Conservation (phyloP, 2,888 invertebrate genomes). For the Atethmia centrago region DNA sequence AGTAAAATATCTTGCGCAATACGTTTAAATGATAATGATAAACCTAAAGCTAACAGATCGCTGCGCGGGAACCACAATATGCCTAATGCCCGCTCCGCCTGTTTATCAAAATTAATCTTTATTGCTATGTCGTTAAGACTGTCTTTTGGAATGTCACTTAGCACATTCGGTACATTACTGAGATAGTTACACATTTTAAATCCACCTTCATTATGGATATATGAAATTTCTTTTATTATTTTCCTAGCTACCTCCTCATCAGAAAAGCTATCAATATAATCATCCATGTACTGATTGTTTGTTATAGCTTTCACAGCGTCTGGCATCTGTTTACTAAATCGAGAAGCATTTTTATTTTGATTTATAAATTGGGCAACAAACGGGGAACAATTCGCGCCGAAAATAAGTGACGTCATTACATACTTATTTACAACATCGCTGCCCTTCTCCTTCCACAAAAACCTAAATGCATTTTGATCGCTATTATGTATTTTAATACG, state of each 20-base stretch:
- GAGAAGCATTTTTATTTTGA: constrained; percentile 1
- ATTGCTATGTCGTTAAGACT: not conserved
- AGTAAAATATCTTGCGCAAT: not conserved
- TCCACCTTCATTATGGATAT: not conserved
- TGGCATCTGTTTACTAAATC: no score
- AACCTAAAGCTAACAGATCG: not conserved
- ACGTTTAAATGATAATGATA: not conserved
- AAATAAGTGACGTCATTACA: no score
- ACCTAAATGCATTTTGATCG: constrained; percentile 7
- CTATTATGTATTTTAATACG: constrained; percentile 1
- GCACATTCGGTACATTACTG: not conserved
- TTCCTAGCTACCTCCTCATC: not conserved
- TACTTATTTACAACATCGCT: not conserved
- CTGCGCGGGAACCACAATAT: not conserved
- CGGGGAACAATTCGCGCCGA: not conserved
- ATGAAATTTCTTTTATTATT: not conserved
- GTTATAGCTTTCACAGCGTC: not conserved
- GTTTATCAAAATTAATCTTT: not conserved
- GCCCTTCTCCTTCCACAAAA: not conserved
- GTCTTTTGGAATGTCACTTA: not conserved
- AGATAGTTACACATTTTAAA: not conserved
- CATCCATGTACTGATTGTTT: not conserved
- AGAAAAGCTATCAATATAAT: not conserved
- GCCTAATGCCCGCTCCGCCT: not conserved
- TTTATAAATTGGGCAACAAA: not conserved